phyloP scores from a whole-genome alignment of 2,888 invertebrate genomes.

The Chymomyza caudatula region DNA sequence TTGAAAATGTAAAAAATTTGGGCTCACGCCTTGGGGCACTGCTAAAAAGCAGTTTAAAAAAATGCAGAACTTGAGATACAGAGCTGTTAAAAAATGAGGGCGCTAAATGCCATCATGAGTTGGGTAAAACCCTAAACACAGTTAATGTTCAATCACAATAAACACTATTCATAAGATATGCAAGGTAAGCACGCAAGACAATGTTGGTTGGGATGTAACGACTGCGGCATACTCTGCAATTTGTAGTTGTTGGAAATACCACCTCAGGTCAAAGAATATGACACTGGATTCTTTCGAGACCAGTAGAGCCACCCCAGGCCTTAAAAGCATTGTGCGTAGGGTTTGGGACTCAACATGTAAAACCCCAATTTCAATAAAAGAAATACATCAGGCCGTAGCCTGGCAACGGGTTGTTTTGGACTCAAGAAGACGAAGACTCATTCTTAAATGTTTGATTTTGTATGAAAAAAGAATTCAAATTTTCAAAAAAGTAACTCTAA shows the following conservation, averaged over 20 bases:
- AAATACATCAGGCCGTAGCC: no score
- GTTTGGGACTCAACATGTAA: no score
- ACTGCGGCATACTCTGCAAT: not conserved
- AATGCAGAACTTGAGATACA: not conserved
- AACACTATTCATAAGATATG: not conserved
- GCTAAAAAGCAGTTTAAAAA: not conserved
- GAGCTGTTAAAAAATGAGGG: not conserved
- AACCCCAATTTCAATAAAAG: no score
- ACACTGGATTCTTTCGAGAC: no score
- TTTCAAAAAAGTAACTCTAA: no score
- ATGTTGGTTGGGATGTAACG: not conserved
- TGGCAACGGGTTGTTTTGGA: no score
- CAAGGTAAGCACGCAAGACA: not conserved
- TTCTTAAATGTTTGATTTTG: no score
- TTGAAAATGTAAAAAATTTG: not conserved
- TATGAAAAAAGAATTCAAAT: no score
- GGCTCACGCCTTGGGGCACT: not conserved
- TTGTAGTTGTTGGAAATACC: not conserved
- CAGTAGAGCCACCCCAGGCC: no score
- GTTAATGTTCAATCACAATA: not conserved
- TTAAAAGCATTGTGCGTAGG: no score
- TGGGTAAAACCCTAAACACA: not conserved
- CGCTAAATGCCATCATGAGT: conserved; percentile 38
- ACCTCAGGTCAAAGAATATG: no score
- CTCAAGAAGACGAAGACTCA: no score